Base-by-base conservation (phyloP, 2,113 vertebrate species). In the Dicentrarchus labrax region DNA sequence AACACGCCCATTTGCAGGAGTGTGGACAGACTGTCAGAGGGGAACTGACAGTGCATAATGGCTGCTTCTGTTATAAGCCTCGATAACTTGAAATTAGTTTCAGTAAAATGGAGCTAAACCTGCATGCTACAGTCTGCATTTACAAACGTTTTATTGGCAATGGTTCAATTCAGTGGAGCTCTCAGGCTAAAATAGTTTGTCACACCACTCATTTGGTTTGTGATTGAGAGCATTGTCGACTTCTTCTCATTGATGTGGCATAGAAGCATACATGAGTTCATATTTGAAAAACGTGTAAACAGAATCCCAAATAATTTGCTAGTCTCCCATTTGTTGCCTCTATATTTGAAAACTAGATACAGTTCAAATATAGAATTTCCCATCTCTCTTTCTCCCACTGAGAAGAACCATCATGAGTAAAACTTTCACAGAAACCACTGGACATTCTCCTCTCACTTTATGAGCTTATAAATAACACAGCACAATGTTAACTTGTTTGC, bases 1-100 rank as follows among this genome's bases (percentile, higher is more conserved):
- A 95, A 94, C 93, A 54, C 5, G 75, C 85, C 92, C 62, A 81
- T 80, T 88, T 81, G 86, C 72, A 71, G 51, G 70, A 83, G 89
- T 57, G 78, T 82, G 79, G 80, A 91, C 89, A 89, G 77, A 76
- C 78, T 82, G 85, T 73, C 78, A 85, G 72, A 86, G 72, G 72
- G 78, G 82, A 89, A 89, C 80, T 76, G 90, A 92, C 87, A 87
- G 84, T 84, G 68, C 72, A 76, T 83, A 87, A 90, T 80, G 76
- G 85, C 84, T 84, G 88, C 86, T 89, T 85, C 77, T 89, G 75
- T 89, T 86, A 64, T 47, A 78, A 90, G 69, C 65, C 51, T 85
- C 48, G 57, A 7, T 86, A 22, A 41, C 76, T 89, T 61, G 69
- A 85, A 78, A 90, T 90, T 50, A 87, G 66, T 82, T 83, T 50